Evolutionary conservation across 2,797 vertebrate species (phyloP).

Genomic region (Poeciliopsis infans): DNA sequence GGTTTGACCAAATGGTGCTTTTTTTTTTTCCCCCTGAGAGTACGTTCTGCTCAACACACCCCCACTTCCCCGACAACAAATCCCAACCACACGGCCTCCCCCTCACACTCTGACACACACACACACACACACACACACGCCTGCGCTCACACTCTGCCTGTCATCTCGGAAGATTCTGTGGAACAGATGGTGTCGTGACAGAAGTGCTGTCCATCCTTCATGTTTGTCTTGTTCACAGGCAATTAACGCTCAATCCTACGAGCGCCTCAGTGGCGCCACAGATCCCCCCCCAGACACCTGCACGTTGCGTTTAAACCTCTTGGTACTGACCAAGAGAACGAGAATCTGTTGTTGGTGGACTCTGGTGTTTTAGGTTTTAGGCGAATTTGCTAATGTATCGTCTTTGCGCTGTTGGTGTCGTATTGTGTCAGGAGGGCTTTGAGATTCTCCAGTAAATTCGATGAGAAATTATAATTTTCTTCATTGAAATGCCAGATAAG

Average conservation of each 20-base stretch:
- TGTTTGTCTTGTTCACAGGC: conserved; percentile 81
- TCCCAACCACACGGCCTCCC: conserved; percentile 18
- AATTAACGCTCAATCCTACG: conserved; percentile 64
- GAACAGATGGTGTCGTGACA: conserved; percentile 79
- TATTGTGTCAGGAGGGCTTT: neutral
- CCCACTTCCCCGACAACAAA: conserved; percentile 43
- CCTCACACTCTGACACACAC: conserved; percentile 30
- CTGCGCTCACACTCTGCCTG: conserved; percentile 17
- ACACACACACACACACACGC: conserved; percentile 20
- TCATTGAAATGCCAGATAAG: neutral
- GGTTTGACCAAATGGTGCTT: conserved; percentile 74
- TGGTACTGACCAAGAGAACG: neutral
- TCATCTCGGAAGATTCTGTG: conserved; percentile 57
- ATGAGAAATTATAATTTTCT: neutral
- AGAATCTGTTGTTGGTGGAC: neutral
- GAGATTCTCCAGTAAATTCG: neutral
- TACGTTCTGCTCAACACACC: conserved; percentile 50
- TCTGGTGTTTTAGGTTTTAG: neutral
- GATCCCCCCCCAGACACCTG: conserved; percentile 44
- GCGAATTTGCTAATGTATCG: neutral
- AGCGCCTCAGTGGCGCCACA: conserved; percentile 43
- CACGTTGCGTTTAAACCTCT: conserved; percentile 14
- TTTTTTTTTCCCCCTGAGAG: conserved; percentile 51
- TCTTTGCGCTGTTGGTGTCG: neutral
- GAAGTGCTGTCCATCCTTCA: conserved; percentile 72